Evolutionary conservation across 2,113 vertebrate species (phyloP).

Genomic region (Rissa tridactyla): DNA sequence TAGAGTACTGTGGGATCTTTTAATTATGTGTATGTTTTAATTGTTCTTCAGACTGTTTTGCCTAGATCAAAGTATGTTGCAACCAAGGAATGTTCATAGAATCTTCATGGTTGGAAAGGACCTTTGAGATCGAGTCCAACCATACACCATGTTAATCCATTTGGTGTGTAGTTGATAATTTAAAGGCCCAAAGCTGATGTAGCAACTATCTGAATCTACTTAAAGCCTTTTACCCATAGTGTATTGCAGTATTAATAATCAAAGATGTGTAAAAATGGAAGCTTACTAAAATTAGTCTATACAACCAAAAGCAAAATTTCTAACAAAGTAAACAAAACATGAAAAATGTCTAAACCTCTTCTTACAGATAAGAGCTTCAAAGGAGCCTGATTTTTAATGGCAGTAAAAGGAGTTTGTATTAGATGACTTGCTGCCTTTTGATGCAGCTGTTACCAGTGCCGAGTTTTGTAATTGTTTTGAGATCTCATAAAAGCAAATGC

Average conservation of each 20-base stretch:
- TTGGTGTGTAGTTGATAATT: not conserved
- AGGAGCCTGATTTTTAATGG: not conserved
- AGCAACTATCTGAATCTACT: not conserved
- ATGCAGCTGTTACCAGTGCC: not conserved
- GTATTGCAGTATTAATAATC: not conserved
- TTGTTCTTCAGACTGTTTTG: not conserved
- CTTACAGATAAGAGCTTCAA: not conserved
- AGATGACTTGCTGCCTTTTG: not conserved
- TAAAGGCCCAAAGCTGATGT: not conserved
- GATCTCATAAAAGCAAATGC: not conserved
- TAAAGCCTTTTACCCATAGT: not conserved
- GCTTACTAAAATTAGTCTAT: not conserved
- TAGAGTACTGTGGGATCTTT: not conserved
- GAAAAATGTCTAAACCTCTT: not conserved
- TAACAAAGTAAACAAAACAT: not conserved
- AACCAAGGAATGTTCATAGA: not conserved
- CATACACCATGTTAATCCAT: not conserved
- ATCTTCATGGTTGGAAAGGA: too few relatives aligned
- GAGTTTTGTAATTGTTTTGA: not conserved
- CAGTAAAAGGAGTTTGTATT: not conserved
- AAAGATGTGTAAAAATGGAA: not conserved
- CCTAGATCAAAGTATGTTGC: not conserved
- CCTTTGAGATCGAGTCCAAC: too few relatives aligned
- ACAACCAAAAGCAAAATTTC: not conserved
- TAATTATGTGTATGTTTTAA: not conserved